These are phyloP conservation scores for Leistus spinibarbis DNA, from an alignment of 2,888 invertebrate genomes.

Conservation along the genomic window DNA sequence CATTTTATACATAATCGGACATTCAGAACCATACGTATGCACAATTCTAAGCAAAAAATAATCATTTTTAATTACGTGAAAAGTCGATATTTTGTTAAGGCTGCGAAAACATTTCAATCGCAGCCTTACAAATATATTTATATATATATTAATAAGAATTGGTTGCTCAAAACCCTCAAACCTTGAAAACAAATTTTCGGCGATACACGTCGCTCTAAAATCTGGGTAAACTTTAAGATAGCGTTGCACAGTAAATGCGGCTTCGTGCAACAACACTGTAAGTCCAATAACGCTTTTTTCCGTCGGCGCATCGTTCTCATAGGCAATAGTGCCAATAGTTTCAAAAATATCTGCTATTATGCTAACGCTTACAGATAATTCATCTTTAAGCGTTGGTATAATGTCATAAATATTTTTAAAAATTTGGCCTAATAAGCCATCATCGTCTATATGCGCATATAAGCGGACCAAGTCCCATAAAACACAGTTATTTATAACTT, in stretches of 20 bases:
- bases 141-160: too few species aligned
- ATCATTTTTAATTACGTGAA: neutral
- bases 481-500: constrained; percentile 21
- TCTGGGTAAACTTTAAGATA: constrained; percentile 72
- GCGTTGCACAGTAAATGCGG: constrained; percentile 66
- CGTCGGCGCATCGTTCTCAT: constrained; percentile 16
- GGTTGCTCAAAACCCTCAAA: constrained; percentile 48
- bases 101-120: neutral
- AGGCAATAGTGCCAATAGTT: constrained; percentile 25
- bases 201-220: constrained; percentile 61
- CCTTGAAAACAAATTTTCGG: constrained; percentile 65
- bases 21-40: constrained; percentile 29
- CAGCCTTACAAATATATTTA: too few species aligned
- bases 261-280: constrained; percentile 66
- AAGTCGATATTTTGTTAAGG: too few species aligned
- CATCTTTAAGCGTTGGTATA: constrained; percentile 13
- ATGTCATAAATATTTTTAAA: constrained; percentile 8
- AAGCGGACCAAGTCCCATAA: constrained; percentile 19
- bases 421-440: neutral
- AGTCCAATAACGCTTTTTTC: constrained; percentile 3
- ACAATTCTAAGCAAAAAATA: constrained; percentile 17
- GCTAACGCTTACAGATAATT: neutral
- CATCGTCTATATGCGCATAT: constrained; percentile 25
- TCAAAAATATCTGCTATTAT: constrained; percentile 26
- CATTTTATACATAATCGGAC: constrained; percentile 19